A percentile compares a stretch with the other conserved stretches of the same genome.
Conservation (phyloP, 2,888 invertebrate species). For the Raillietiella orientalis region DNA sequence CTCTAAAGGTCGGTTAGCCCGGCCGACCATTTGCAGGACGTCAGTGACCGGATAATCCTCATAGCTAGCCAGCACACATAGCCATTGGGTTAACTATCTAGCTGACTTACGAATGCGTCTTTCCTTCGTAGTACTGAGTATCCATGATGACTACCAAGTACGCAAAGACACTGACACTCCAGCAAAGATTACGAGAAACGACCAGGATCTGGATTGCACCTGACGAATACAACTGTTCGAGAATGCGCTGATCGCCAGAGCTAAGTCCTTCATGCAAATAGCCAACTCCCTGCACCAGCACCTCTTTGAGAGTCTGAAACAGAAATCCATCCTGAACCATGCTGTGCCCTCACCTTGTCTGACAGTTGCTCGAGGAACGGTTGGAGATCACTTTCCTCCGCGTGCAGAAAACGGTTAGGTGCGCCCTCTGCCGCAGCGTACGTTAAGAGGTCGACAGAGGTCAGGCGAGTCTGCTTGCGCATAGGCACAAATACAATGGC, state of each 20-base stretch:
- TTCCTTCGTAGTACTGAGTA: conserved; percentile 65
- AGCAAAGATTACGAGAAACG: conserved; percentile 63
- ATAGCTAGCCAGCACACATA: conserved; percentile 24
- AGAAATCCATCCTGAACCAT: conserved; percentile 2
- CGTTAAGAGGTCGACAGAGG: conserved; percentile 80
- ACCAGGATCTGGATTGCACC: conserved; percentile 81
- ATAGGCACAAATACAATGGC: conserved; percentile 72
- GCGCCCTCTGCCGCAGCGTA: conserved; percentile 66
- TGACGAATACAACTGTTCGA: conserved; percentile 70
- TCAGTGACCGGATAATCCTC: conserved; percentile 95
- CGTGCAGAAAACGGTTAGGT: conserved; percentile 60
- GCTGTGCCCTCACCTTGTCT: conserved; percentile 30
- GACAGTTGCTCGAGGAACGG: conserved; percentile 57
- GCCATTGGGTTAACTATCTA: neutral
- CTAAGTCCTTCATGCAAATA: conserved; percentile 86
- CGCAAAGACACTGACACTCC: conserved; percentile 60
- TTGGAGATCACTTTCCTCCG: conserved; percentile 48
- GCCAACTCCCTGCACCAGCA: conserved; percentile 74
- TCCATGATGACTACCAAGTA: conserved; percentile 93
- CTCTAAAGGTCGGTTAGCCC: conserved; percentile 67
- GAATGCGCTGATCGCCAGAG: conserved; percentile 47
- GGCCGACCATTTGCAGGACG: conserved; percentile 87
- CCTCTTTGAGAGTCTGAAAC: conserved; percentile 50
- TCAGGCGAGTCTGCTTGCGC: conserved; percentile 59
- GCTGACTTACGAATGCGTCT: conserved; percentile 16